Conservation (phyloP, 2,797 vertebrate species). For the Pseudocheirus occidentalis region DNA sequence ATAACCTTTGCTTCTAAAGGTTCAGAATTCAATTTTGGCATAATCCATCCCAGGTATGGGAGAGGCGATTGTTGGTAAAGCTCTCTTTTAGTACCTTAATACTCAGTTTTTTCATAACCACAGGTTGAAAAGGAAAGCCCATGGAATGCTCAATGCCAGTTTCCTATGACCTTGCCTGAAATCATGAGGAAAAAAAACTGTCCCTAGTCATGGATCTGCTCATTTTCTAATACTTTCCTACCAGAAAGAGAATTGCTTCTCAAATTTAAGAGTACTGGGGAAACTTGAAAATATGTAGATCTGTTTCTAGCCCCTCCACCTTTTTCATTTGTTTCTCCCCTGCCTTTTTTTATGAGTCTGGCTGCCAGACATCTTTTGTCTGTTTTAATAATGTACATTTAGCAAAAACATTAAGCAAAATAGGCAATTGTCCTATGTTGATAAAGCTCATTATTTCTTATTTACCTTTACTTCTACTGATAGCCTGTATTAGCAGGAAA, state of each 20-base stretch:
- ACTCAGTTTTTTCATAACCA: not conserved
- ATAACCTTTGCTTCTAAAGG: not conserved
- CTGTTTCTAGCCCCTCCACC: not conserved
- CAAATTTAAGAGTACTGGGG: not conserved
- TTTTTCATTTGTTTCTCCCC: not conserved
- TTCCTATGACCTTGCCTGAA: not conserved
- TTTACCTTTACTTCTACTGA: constrained; percentile 51
- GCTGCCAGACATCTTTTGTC: not conserved
- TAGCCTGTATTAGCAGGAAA: not conserved
- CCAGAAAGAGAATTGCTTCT: not conserved
- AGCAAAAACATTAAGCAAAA: not conserved
- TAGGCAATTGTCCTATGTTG: not conserved
- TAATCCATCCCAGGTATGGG: not conserved
- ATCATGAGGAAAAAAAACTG: not conserved
- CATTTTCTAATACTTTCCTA: too few species aligned
- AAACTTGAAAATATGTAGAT: not conserved
- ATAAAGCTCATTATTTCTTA: constrained; percentile 4
- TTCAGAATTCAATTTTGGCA: not conserved
- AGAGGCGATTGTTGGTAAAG: not conserved
- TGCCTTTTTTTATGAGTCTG: not conserved
- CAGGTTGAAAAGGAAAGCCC: not conserved
- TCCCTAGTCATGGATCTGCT: not conserved
- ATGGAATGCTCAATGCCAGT: not conserved
- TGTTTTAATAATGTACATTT: not conserved
- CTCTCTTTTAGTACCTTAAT: not conserved